These are phyloP conservation scores for Erythrolamprus reginae DNA, from an alignment of 2,113 vertebrate species.

Conservation along the genomic window DNA sequence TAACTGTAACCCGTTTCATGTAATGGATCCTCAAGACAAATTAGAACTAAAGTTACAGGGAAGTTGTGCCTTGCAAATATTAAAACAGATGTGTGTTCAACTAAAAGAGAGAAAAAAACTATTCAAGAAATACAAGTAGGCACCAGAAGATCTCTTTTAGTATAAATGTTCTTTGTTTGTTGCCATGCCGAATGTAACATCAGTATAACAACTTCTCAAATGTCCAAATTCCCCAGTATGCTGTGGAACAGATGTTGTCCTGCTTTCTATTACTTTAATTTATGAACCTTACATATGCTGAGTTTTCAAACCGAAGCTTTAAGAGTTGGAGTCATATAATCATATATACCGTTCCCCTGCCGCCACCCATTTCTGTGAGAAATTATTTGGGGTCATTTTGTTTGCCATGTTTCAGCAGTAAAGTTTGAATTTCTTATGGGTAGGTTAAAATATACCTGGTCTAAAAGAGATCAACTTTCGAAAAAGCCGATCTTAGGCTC, in stretches of 20 bases:
- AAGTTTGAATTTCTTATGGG: slow-evolving; percentile 24
- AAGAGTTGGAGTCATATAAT: slow-evolving; percentile 22
- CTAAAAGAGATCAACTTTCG: not conserved
- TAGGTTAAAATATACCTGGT: slow-evolving; percentile 26
- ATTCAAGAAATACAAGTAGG: slow-evolving; percentile 27
- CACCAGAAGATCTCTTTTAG: slow-evolving; percentile 44
- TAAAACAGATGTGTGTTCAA: slow-evolving; percentile 32
- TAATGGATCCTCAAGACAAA: slow-evolving; percentile 30
- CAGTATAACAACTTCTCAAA: slow-evolving; percentile 47
- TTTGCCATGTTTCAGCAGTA: not conserved
- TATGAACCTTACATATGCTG: slow-evolving; percentile 43
- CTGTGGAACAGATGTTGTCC: slow-evolving; percentile 56
- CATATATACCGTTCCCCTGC: not conserved
- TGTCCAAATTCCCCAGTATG: slow-evolving; percentile 45
- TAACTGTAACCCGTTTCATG: slow-evolving; percentile 12
- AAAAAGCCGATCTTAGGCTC: not conserved
- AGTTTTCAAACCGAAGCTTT: slow-evolving; percentile 34
- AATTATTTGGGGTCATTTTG: slow-evolving; percentile 15
- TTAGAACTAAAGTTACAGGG: slow-evolving; percentile 9
- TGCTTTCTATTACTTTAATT: slow-evolving; percentile 56
- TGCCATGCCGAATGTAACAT: slow-evolving; percentile 37
- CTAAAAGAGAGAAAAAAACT: slow-evolving; percentile 26
- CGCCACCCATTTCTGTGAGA: not conserved
- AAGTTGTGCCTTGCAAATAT: not conserved
- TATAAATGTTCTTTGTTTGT: slow-evolving; percentile 34